A percentile compares a stretch with the other conserved stretches of the same genome.
phyloP scores from a whole-genome alignment of 2,113 vertebrate genomes.

The Antechinus stuartii region DNA sequence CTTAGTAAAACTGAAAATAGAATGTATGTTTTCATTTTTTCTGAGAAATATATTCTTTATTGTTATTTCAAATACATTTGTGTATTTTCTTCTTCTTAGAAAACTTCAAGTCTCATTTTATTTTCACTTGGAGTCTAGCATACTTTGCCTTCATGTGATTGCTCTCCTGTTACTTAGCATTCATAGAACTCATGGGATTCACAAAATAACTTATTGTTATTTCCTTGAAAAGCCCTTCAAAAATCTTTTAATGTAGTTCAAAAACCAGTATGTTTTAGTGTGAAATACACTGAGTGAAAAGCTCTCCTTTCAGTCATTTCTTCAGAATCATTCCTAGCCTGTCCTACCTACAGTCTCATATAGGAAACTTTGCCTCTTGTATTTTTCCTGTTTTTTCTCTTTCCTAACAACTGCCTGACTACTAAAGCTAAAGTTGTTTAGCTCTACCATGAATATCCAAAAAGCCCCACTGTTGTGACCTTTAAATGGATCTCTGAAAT shows the following conservation, averaged over 20 bases:
- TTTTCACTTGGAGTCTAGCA: neutral
- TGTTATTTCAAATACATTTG: neutral
- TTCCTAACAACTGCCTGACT: neutral
- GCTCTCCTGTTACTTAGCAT: constrained; percentile 9
- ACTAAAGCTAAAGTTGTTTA: neutral
- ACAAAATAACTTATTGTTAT: neutral
- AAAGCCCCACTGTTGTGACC: neutral
- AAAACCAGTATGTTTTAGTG: neutral
- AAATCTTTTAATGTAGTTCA: neutral
- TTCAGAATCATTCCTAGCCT: neutral
- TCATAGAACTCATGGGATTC: neutral
- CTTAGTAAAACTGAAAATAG: constrained; percentile 24
- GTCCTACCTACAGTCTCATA: neutral
- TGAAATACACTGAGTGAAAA: neutral
- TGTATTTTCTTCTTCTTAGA: neutral
- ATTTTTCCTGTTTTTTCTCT: neutral
- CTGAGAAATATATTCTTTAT: neutral
- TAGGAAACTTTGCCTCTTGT: neutral
- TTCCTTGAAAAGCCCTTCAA: constrained; percentile 3
- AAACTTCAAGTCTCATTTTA: neutral
- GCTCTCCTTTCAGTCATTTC: neutral
- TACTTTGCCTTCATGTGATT: neutral
- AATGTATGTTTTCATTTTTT: constrained; percentile 22
- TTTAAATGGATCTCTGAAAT: neutral
- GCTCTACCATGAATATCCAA: neutral